Evolutionary conservation across 2,888 invertebrate genomes (phyloP).

Genomic region (Drosophila subsilvestris): DNA sequence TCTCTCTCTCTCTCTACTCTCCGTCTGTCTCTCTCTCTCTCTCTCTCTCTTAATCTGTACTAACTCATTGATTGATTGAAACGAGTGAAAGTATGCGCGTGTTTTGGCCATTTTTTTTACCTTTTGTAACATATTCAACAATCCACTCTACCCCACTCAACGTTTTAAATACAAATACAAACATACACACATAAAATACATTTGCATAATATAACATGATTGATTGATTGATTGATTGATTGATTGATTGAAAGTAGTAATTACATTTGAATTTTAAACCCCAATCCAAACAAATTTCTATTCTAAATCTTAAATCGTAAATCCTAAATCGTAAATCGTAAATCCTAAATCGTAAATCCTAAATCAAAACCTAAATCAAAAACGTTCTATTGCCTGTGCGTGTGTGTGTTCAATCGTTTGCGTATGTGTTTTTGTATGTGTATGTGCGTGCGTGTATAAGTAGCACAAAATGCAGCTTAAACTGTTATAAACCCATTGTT

Average conservation of each 20-base stretch:
- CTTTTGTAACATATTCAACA: neutral
- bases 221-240: slow-evolving; percentile 59
- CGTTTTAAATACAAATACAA: neutral
- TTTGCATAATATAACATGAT: slow-evolving; percentile 34
- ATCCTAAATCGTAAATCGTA: neutral
- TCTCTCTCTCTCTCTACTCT: slow-evolving; percentile 42
- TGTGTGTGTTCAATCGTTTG: slow-evolving; percentile 19
- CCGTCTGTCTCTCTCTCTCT: slow-evolving; percentile 26
- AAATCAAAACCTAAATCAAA: slow-evolving; percentile 1
- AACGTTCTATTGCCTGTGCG: slow-evolving; percentile 7
- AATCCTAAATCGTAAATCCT: neutral
- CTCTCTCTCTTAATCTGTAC: slow-evolving; percentile 30
- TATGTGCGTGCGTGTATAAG: slow-evolving; percentile 36
- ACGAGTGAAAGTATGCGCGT: slow-evolving; percentile 1
- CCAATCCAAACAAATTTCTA: slow-evolving; percentile 1
- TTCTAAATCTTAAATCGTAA: slow-evolving; percentile 25
- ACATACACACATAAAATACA: neutral
- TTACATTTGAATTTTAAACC: slow-evolving; percentile 9
- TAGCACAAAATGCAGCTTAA: slow-evolving; percentile 36
- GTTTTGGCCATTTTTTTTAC: neutral
- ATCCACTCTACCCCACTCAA: neutral
- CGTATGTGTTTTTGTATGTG: slow-evolving; percentile 26
- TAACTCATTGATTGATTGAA: slow-evolving; percentile 23
- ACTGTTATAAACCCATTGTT: slow-evolving; percentile 31
- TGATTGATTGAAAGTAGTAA: slow-evolving; percentile 44